Evolutionary conservation across 1,140 invertebrate species (phyloP).

Genomic region (Drosophila kurseongensis): DNA sequence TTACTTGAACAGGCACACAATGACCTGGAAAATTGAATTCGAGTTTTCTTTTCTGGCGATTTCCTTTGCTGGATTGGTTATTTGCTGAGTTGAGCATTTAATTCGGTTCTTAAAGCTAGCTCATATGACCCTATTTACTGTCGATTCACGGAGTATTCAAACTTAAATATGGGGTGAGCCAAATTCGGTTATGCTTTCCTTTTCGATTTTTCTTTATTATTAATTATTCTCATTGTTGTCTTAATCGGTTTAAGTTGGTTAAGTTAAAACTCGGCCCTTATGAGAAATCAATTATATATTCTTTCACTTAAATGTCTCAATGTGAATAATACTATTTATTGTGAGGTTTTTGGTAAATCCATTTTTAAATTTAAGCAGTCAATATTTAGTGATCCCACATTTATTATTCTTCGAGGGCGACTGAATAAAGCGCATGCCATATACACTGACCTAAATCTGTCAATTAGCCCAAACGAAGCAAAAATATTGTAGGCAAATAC

Average conservation of each 20-base stretch:
- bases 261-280: no score
- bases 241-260: no score
- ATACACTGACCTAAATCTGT: conserved; percentile 77
- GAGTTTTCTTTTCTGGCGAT: conserved; percentile 1
- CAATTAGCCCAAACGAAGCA: conserved; percentile 66
- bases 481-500: conserved; percentile 12
- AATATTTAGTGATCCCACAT: background rate
- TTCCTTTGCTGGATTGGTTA: background rate
- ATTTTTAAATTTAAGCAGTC: background rate
- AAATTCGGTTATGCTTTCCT: no score
- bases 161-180: background rate
- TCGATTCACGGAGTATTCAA: conserved; percentile 3
- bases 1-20: background rate
- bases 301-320: no score
- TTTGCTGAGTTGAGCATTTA: conserved; percentile 7
- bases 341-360: no score
- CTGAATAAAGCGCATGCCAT: conserved; percentile 66
- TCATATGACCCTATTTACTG: background rate
- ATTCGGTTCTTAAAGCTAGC: conserved; percentile 4
- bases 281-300: no score
- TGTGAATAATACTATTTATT: no score
- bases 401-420: background rate
- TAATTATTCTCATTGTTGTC: no score
- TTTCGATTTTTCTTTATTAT: no score
- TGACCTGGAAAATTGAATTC: conserved; percentile 2